Evolutionary conservation across 1,140 invertebrate species (phyloP), one percentile per base, ranked within the genome.

Genomic region (Aphaenogaster floridana): DNA sequence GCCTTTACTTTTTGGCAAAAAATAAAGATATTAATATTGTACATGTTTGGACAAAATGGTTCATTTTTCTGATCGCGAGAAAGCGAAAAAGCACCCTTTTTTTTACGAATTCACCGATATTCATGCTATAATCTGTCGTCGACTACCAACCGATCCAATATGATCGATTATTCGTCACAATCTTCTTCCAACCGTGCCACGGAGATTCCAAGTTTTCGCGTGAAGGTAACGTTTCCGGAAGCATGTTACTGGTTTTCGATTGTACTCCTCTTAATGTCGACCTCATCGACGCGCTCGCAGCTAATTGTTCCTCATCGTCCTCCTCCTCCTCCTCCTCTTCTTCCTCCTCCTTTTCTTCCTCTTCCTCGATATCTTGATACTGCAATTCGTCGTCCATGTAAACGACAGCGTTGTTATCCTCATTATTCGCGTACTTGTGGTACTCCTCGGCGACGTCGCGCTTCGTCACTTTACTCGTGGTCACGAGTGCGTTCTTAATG

Each of bases 381-480:
- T 93, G 92, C 9, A 95, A 83, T 45, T 94, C 90, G 13, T 95
- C 92, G 61, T 95, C 93, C 94, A 95, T 94, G 17, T 95, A 95
- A 6, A 91, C 92, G 15, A 95, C 95, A 3, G 92, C 17, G 39
- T 93, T 91, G 42, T 92, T 95, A 45, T 94, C 94, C 45, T 95
- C 95, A 17, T 91, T 94, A 57, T 89, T 93, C 6, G 94, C 92
- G 13, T 95, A 95, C 71, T 95, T 94, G 66, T 94, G 93, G 45
- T 94, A 95, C 13, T 93, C 93, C 61, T 94, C 93, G 17, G 94
- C 88, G 17, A 94, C 93, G 36, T 93, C 91, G 21, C 93, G 93
- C n/a, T 74, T 92, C 1, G 77, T 17, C 0, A 91, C 78, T 76
- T 87, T 78, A 6, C 76, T 86, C 13, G 13, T 79, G 0, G 48